Conservation (phyloP, 2,888 invertebrate species). For the Rugalucina vietnamica region DNA sequence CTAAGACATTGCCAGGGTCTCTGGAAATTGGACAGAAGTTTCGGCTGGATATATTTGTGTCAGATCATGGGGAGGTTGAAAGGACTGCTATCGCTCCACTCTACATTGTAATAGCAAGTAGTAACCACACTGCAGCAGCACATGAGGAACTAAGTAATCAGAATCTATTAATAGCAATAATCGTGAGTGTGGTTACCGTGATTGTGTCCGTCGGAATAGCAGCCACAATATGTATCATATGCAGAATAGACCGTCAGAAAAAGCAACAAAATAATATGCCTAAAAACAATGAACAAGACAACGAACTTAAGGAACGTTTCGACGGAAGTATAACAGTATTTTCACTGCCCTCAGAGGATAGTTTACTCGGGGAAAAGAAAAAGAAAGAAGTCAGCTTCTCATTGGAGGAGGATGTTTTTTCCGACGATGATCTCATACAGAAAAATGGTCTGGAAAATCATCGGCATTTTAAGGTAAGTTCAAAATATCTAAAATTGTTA, state of each 20-base stretch:
- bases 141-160: conserved; percentile 54
- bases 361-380: conserved; percentile 56
- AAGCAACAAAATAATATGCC: conserved; percentile 39
- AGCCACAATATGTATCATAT: conserved; percentile 62
- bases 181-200: conserved; percentile 64
- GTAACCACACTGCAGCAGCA: conserved; percentile 47
- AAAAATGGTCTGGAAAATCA: conserved; percentile 51
- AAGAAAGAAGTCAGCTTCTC: conserved; percentile 64
- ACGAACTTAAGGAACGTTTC: conserved; percentile 46
- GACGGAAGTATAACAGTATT: conserved; percentile 65
- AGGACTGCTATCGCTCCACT: conserved; percentile 43
- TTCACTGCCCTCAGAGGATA: conserved; percentile 61
- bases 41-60: conserved; percentile 50
- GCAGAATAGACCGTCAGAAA: conserved; percentile 52
- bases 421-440: conserved; percentile 59
- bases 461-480: conserved; percentile 61
- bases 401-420: conserved; percentile 61
- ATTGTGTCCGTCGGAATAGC: conserved; percentile 66
- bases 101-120: conserved; percentile 32
- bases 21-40: conserved; percentile 45
- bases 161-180: conserved; percentile 66
- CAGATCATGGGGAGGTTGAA: conserved; percentile 55
- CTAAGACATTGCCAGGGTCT: conserved; percentile 48
- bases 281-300: conserved; percentile 33
- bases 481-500: conserved; percentile 28